Evolutionary conservation across 2,797 vertebrate species (phyloP).

Genomic region (Chrosomus eos): DNA sequence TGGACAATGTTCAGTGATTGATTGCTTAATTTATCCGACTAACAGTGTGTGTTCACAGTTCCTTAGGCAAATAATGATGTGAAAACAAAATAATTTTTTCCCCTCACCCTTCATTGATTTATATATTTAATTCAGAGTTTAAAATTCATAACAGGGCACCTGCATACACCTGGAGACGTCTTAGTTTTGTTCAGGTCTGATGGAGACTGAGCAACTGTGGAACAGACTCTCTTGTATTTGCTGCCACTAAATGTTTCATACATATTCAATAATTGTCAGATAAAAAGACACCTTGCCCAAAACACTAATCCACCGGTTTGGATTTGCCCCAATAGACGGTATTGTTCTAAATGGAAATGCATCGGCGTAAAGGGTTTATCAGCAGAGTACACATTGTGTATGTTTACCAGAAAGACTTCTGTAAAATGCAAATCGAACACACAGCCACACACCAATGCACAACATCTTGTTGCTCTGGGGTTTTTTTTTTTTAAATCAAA

Average conservation of each 20-base stretch:
- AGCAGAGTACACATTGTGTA: constrained; percentile 1
- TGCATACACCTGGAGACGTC: neutral
- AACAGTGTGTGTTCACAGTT: neutral
- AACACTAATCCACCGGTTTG: constrained; percentile 35
- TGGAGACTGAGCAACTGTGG: constrained; percentile 21
- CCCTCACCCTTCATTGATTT: constrained; percentile 5
- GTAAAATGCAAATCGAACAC: neutral
- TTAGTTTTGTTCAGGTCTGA: constrained; percentile 31
- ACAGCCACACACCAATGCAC: neutral
- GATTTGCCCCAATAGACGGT: constrained; percentile 8
- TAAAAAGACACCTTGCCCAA: constrained; percentile 31
- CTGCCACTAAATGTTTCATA: constrained; percentile 19
- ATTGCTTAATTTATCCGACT: constrained; percentile 12
- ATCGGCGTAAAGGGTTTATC: constrained; percentile 13
- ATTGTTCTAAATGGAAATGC: constrained; percentile 40
- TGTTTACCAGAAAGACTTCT: constrained; percentile 23
- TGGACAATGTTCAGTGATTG: neutral
- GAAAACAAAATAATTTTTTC: neutral
- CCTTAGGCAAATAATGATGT: constrained; percentile 14
- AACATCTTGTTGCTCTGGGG: neutral
- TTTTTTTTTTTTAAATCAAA: neutral
- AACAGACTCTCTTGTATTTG: neutral
- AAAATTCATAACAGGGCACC: constrained; percentile 29
- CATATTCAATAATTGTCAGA: constrained; percentile 34
- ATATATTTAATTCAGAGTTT: constrained; percentile 29